Base-by-base conservation (phyloP, 1,140 invertebrate genomes). In the Thereuonema tuberculata region DNA sequence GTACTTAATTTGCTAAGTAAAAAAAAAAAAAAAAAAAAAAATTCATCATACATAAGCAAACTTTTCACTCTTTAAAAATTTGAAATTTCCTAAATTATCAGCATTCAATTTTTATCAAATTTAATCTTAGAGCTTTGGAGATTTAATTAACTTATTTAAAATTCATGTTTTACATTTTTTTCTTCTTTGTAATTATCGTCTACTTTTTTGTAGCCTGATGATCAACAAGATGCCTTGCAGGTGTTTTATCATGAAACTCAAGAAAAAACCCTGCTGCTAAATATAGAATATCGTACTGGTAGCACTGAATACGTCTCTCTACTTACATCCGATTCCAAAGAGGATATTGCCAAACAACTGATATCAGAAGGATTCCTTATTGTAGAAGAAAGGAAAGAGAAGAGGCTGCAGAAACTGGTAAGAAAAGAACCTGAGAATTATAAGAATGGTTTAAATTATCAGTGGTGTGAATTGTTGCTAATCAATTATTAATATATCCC, bases 321-420 rank as follows among this genome's bases (percentile, higher is more conserved):
- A 15, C 67, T 79, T 14, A 82, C 87, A 65, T 77, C 83, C 2
- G 78, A 80, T 37, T 82, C 79, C 26, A 86, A 90, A 71, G 78
- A 83, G 58, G 92, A 97, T 72, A 77, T 98, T 64, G 85, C 82
- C 27, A 89, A 90, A 72, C 80, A 78, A 62, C 78, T 98, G 17
- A 83, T 99, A 59, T 77, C 81, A 31, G 86, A 95, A 66, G 96
- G 96, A 15, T 80, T 87, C 48, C 76, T 95, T 1, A 68, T 96
- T 31, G 83, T 87, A 58, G 90, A 94, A 50, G 80, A 80, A 52
- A 77, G 85, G 43, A 82, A 84, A 60, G 93, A 96, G 67, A 83
- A 82, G 60, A 81, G 86, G 65, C 80, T 96, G 29, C 79, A 84
- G 53, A 83, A 87, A 73, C 70, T 97, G 71, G 82, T 87, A 71